phyloP scores from a whole-genome alignment of 2,113 vertebrate genomes.

The Aegypius monachus region DNA sequence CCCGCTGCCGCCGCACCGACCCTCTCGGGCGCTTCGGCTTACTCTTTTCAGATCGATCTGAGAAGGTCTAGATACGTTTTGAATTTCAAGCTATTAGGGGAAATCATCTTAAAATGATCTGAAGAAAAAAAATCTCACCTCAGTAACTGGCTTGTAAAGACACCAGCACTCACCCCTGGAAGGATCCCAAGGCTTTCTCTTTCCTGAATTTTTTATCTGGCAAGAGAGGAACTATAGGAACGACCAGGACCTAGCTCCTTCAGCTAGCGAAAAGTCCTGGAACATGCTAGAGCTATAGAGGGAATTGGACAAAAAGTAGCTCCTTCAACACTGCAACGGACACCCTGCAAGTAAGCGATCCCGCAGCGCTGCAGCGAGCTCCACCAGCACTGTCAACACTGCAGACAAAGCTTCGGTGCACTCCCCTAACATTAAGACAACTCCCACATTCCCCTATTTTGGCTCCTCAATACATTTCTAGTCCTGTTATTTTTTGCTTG shows the following conservation, averaged over 20 bases:
- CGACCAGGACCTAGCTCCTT: background rate
- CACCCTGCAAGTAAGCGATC: accelerated
- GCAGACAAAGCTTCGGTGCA: background rate
- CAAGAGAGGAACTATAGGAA: background rate
- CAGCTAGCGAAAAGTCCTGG: background rate
- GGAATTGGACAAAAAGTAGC: background rate
- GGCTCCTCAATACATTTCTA: background rate
- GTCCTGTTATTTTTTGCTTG: background rate
- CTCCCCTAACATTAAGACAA: background rate
- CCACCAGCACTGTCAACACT: accelerated
- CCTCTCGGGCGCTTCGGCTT: accelerated
- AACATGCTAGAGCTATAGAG: background rate
- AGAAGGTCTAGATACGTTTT: accelerated
- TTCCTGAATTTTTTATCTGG: too few species aligned
- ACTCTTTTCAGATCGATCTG: accelerated
- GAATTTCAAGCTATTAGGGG: accelerated
- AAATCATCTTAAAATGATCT: accelerated
- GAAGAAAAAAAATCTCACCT: background rate
- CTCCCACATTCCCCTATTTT: accelerated
- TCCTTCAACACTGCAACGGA: too few species aligned
- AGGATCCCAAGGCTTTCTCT: background rate
- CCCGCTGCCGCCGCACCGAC: accelerated
- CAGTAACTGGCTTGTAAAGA: background rate
- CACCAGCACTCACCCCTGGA: background rate
- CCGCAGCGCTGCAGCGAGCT: accelerated